These are phyloP conservation scores for Podarcis cretensis DNA, from an alignment of 2,113 vertebrate species.

Conservation along the genomic window DNA sequence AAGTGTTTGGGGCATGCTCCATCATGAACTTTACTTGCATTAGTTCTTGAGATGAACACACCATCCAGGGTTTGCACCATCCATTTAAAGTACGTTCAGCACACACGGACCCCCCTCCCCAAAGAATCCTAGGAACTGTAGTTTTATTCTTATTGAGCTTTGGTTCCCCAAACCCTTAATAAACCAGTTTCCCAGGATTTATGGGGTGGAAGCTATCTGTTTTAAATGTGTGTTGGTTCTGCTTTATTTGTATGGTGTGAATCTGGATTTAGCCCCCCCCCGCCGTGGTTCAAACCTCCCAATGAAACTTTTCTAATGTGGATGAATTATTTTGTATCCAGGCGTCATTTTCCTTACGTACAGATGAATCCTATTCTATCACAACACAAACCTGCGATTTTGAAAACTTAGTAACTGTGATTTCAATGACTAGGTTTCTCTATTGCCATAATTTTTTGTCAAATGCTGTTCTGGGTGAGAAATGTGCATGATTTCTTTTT, in stretches of 20 bases:
- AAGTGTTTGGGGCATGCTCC: not conserved
- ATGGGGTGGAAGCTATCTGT: too few relatives aligned
- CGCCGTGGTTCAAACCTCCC: not conserved
- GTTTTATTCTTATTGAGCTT: too few relatives aligned
- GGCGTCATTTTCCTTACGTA: slow-evolving; percentile 62
- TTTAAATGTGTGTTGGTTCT: too few relatives aligned
- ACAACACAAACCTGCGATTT: slow-evolving; percentile 67
- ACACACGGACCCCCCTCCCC: too few relatives aligned
- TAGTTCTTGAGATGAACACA: not conserved
- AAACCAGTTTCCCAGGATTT: too few relatives aligned
- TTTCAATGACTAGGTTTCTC: slow-evolving; percentile 74
- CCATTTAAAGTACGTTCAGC: too few relatives aligned
- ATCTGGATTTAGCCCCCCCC: not conserved
- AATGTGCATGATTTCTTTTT: slow-evolving; percentile 68
- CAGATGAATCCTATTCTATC: slow-evolving; percentile 67
- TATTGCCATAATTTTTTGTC: slow-evolving; percentile 64
- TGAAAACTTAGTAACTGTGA: slow-evolving; percentile 69
- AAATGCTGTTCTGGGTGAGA: slow-evolving; percentile 65
- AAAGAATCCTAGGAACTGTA: too few relatives aligned
- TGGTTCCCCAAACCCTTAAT: too few relatives aligned
- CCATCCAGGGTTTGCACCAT: too few relatives aligned
- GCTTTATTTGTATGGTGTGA: too few relatives aligned
- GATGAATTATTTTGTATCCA: slow-evolving; percentile 44
- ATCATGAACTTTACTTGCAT: slow-evolving; percentile 18
- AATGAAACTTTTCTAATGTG: slow-evolving; percentile 18